These are phyloP conservation scores for Acrocera orbiculus DNA, from an alignment of 2,888 invertebrate genomes.

Conservation along the genomic window DNA sequence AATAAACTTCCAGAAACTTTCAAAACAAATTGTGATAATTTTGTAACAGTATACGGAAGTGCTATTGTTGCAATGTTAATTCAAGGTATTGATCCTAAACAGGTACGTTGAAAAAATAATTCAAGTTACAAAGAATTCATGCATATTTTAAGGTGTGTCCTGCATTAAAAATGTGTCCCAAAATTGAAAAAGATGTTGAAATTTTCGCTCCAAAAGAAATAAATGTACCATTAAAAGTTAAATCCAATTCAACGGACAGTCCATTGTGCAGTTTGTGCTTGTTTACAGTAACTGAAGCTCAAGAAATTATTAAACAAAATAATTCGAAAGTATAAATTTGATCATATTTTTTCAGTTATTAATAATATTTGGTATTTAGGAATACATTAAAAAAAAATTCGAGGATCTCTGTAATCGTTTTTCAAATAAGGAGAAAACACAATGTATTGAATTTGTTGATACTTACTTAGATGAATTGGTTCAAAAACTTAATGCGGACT, in stretches of 20 bases:
- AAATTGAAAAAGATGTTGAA: slow-evolving; percentile 35
- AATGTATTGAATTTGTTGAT: slow-evolving; percentile 61
- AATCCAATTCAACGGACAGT: slow-evolving; percentile 36
- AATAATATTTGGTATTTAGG: slow-evolving; percentile 32
- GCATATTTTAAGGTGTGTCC: too few relatives aligned
- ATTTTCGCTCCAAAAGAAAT: slow-evolving; percentile 30
- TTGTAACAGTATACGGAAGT: slow-evolving; percentile 62
- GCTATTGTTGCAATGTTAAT: slow-evolving; percentile 60
- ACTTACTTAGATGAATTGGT: slow-evolving; percentile 58
- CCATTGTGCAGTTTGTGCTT: slow-evolving; percentile 68
- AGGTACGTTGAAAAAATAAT: too few relatives aligned
- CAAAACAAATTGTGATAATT: slow-evolving; percentile 47
- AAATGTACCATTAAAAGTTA: slow-evolving; percentile 13
- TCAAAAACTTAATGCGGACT: slow-evolving; percentile 59
- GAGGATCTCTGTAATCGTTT: slow-evolving; percentile 52
- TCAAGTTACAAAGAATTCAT: too few relatives aligned
- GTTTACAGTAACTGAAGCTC: slow-evolving; percentile 62
- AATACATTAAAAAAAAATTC: slow-evolving; percentile 47
- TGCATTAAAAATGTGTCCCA: slow-evolving; percentile 48
- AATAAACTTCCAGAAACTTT: slow-evolving; percentile 43
- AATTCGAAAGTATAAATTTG: slow-evolving; percentile 69
- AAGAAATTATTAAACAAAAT: slow-evolving; percentile 50
- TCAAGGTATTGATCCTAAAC: slow-evolving; percentile 35
- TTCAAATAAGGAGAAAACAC: slow-evolving; percentile 39
- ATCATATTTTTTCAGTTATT: too few relatives aligned